phyloP scores from a whole-genome alignment of 2,113 vertebrate species.

The Podarcis muralis region DNA sequence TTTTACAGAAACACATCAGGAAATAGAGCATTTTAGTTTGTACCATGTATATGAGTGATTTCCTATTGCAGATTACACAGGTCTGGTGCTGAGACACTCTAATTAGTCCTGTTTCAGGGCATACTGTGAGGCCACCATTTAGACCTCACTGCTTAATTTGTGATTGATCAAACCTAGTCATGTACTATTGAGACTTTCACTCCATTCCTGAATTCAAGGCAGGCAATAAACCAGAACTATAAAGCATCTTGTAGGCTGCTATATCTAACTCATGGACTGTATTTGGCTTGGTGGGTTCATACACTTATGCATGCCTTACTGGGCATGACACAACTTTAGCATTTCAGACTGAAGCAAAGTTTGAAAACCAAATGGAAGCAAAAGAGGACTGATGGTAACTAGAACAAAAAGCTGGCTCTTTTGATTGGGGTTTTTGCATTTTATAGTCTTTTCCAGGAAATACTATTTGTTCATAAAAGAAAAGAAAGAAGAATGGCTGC shows the following conservation, averaged over 20 bases:
- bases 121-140: neutral
- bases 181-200: neutral
- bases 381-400: neutral
- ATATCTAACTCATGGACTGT: neutral
- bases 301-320: neutral
- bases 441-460: fast-evolving
- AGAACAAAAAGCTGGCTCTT: neutral
- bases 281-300: neutral
- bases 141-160: neutral
- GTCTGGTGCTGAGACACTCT: neutral
- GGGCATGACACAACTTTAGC: neutral
- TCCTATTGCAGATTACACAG: neutral
- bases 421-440: neutral
- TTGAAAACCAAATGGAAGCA: neutral
- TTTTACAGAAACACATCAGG: neutral
- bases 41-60: neutral
- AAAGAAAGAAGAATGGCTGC: neutral
- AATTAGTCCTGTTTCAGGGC: neutral
- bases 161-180: neutral
- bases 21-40: neutral
- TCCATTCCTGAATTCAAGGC: neutral
- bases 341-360: neutral
- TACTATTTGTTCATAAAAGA: neutral
- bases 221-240: neutral
- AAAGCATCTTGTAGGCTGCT: neutral